A percentile compares a stretch with the other conserved stretches of the same genome.
phyloP scores from a whole-genome alignment of 37 sponge, comb jelly and placozoan species.

The Oopsacas minuta region DNA sequence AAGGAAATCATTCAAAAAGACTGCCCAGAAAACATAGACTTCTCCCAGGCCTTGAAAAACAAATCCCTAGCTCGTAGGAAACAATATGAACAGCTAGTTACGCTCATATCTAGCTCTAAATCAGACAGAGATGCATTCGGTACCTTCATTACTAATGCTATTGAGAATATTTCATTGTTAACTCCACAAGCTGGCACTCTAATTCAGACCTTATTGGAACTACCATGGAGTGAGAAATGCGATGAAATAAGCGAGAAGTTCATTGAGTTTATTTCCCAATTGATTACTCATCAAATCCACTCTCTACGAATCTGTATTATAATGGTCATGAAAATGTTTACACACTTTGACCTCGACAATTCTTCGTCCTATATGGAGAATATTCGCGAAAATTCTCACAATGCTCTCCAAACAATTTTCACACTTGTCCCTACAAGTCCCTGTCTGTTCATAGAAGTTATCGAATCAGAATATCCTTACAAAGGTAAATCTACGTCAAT shows the following conservation, averaged over 20 bases:
- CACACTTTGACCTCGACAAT: not conserved
- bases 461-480: not conserved
- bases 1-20: not conserved
- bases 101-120: not conserved
- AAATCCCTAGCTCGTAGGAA: not conserved
- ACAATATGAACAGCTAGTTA: not conserved
- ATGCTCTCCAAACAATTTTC: not conserved
- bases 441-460: slow-evolving; percentile 1
- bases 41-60: not conserved
- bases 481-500: not conserved
- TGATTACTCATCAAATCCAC: not conserved
- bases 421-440: not conserved
- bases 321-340: not conserved
- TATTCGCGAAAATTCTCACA: not conserved
- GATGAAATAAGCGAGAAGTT: not conserved
- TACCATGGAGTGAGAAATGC: not conserved
- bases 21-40: not conserved
- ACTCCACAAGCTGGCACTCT: not conserved
- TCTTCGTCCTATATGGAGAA: not conserved
- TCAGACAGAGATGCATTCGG: not conserved
- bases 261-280: not conserved
- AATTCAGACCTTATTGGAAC: not conserved
- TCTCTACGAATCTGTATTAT: not conserved
- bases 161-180: not conserved
- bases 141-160: not conserved